Percentiles rank a stretch among this genome's conserved stretches.
Conservation (phyloP, 1,140 invertebrate genomes). For the Philaenus spumarius region DNA sequence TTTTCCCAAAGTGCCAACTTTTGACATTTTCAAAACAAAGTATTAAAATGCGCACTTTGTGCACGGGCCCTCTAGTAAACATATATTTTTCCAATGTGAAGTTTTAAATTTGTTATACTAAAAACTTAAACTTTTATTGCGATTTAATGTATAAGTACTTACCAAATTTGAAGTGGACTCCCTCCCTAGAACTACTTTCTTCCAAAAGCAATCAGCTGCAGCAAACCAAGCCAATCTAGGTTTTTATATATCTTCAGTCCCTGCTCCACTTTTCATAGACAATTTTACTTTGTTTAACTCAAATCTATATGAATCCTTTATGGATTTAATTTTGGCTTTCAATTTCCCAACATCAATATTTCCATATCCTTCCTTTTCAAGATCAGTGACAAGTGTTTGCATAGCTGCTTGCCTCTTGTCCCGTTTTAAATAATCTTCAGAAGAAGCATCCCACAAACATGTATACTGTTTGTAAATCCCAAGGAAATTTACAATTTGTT, state of each 20-base stretch:
- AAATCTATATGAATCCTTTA: constrained; percentile 10
- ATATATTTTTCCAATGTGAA: too few relatives aligned
- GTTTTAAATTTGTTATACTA: too few relatives aligned
- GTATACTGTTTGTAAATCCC: constrained; percentile 17
- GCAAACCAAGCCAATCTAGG: constrained; percentile 22
- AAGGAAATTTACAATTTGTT: constrained; percentile 7
- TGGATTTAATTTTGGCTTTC: constrained; percentile 17
- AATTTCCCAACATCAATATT: not conserved
- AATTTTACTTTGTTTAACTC: constrained; percentile 11
- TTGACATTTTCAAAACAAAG: too few relatives aligned
- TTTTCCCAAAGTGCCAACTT: too few relatives aligned
- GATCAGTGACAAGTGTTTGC: constrained; percentile 11
- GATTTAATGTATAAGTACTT: constrained; percentile 11
- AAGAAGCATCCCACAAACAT: too few relatives aligned
- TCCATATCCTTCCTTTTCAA: constrained; percentile 13
- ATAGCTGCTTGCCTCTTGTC: too few relatives aligned
- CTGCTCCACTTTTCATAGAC: constrained; percentile 14
- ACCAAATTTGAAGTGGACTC: constrained; percentile 18
- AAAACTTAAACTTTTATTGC: constrained; percentile 6
- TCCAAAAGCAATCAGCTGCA: constrained; percentile 11
- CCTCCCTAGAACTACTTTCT: not conserved
- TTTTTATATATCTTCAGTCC: constrained; percentile 21
- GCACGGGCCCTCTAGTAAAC: too few relatives aligned
- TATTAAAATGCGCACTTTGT: too few relatives aligned
- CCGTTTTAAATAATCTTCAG: constrained; percentile 15